phyloP scores from a whole-genome alignment of 2,113 vertebrate genomes.

The Scolopax mira region DNA sequence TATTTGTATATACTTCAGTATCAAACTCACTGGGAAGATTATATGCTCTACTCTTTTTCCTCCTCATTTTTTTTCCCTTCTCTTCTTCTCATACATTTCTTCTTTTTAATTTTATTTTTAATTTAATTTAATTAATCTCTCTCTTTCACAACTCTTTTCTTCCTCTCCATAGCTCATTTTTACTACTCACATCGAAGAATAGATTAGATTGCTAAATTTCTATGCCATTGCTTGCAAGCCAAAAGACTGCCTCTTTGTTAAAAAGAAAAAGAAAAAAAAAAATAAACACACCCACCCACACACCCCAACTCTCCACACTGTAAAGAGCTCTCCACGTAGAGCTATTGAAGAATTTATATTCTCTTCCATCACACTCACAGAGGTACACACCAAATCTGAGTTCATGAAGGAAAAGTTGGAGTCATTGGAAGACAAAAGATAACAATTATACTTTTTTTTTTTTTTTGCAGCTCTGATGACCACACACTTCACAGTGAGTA shows the following conservation, averaged over 20 bases:
- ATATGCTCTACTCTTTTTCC: background rate
- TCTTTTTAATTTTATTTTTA: background rate
- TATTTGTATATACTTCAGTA: background rate
- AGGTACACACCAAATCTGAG: background rate
- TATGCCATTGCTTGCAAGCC: background rate
- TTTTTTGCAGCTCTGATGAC: background rate
- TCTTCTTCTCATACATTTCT: background rate
- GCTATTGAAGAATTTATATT: background rate
- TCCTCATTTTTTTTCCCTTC: background rate
- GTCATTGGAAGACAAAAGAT: background rate
- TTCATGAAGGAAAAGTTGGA: background rate
- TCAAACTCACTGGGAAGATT: background rate
- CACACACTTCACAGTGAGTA: background rate
- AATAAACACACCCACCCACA: too few species aligned
- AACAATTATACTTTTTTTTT: background rate
- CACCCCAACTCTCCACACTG: background rate
- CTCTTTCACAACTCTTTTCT: background rate
- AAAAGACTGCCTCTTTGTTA: background rate
- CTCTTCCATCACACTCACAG: background rate
- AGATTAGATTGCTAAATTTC: background rate
- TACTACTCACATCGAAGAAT: background rate
- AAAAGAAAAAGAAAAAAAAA: background rate
- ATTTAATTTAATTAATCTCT: background rate
- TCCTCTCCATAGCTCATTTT: background rate
- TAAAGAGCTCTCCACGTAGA: background rate